Base-by-base conservation (phyloP, 2,113 vertebrate genomes). In the Protomyctophum bolini region DNA sequence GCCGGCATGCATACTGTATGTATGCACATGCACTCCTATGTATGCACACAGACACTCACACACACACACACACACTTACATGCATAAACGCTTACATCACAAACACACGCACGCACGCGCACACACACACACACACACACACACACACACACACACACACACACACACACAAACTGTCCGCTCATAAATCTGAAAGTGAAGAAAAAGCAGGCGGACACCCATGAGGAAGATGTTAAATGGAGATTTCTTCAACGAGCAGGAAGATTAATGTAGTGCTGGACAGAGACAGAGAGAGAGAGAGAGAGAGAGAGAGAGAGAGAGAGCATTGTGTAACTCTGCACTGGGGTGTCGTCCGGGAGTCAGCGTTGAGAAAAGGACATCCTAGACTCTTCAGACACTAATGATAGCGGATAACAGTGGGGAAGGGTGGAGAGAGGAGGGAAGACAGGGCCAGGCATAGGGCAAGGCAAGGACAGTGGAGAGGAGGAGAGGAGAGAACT, bases 181-280 rank as follows among this genome's bases (percentile, higher is more conserved):
- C 55, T 75, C 66, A 81, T 74, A 69, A 62, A 75, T 82, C 77
- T 82, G 58, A 48, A 68, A 47, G 69, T 60, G 61, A 82, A 76
- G 55, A 67, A 70, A 77, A 76, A 77, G 69, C 65, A 88, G 72
- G 66, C 74, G 59, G 82, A 78, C 65, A 81, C 65, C 77, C 86
- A 78, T 76, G 70, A 88, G 82, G 82, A 83, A 76, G 73, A 82
- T 58, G 73, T 82, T 82, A 75, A 77, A 74, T 61, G 63, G 61
- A 77, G 70, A 89, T 84, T 73, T 80, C 61, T 76, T 72, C 67
- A 70, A 80, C 66, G 46, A 62, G 66, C 29, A 41, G 15, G 70
- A 76, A 77, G 79, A 80, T 87, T 80, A 71, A 86, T 86, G 72
- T 73, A 8, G 58, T 71, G 3, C 63, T 41, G 64, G 49, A 59